These are phyloP conservation scores for Cylas formicarius DNA, from an alignment of 1,140 invertebrate species.

Conservation along the genomic window DNA sequence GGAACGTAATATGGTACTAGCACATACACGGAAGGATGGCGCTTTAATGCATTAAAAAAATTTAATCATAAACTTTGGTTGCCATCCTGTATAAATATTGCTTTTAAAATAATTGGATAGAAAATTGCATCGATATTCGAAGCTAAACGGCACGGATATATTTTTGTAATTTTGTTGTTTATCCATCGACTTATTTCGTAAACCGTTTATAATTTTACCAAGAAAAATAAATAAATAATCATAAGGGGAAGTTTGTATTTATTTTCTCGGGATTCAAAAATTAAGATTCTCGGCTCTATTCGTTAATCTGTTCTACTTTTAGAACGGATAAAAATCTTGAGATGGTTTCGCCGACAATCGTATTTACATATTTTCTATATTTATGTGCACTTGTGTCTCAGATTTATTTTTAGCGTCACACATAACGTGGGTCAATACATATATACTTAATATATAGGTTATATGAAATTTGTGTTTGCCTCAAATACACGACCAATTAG, in stretches of 20 bases:
- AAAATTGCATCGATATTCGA: no score
- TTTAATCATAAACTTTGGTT: no score
- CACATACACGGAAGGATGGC: no score
- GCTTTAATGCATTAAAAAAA: no score
- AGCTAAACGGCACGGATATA: no score
- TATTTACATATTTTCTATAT: conserved; percentile 17
- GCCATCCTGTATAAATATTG: no score
- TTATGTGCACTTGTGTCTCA: conserved; percentile 18
- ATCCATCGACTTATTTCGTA: background rate
- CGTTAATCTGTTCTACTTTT: background rate
- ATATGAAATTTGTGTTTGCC: no score
- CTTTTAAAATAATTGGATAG: no score
- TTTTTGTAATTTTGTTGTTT: background rate
- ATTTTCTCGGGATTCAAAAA: background rate
- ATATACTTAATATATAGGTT: no score
- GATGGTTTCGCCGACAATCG: conserved; percentile 10
- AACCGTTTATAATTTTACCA: background rate
- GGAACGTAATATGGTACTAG: no score
- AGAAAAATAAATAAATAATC: background rate
- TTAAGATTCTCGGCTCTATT: background rate
- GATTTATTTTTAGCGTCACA: conserved; percentile 10
- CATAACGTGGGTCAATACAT: conserved; percentile 13
- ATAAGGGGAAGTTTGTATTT: background rate
- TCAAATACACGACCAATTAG: no score
- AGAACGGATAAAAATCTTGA: background rate